These are phyloP conservation scores for Hydra vulgaris DNA, from an alignment of 30 jellyfish, hydroid and myxozoan genomes.

Conservation along the genomic window DNA sequence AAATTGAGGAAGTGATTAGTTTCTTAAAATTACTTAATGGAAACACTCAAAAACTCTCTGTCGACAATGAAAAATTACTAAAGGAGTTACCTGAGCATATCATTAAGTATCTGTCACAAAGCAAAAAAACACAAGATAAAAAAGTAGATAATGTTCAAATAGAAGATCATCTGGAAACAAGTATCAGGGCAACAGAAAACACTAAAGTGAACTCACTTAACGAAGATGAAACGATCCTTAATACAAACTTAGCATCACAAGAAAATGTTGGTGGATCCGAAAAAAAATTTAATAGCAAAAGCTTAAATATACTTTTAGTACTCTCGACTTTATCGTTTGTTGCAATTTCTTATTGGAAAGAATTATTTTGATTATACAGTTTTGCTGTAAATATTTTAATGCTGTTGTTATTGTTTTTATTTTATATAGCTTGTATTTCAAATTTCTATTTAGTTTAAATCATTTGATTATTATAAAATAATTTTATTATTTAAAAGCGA, in stretches of 20 bases:
- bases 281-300: not conserved
- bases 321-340: not conserved
- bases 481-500: too few species aligned
- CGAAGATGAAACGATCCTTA: not conserved
- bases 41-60: not conserved
- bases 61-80: not conserved
- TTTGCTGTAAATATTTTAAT: not conserved
- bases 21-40: not conserved
- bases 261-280: too few species aligned
- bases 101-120: not conserved
- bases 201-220: not conserved
- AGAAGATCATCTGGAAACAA: not conserved
- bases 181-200: not conserved
- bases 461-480: too few species aligned
- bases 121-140: not conserved
- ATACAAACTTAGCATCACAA: not conserved
- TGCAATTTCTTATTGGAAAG: conserved; percentile 4
- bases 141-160: not conserved
- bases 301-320: not conserved
- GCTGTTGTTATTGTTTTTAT: too few species aligned
- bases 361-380: not conserved
- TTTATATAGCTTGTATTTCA: too few species aligned
- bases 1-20: not conserved
- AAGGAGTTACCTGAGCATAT: not conserved
- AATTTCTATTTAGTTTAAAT: too few species aligned